Evolutionary conservation across 2,113 vertebrate genomes (phyloP).

Genomic region (Poecile atricapillus): DNA sequence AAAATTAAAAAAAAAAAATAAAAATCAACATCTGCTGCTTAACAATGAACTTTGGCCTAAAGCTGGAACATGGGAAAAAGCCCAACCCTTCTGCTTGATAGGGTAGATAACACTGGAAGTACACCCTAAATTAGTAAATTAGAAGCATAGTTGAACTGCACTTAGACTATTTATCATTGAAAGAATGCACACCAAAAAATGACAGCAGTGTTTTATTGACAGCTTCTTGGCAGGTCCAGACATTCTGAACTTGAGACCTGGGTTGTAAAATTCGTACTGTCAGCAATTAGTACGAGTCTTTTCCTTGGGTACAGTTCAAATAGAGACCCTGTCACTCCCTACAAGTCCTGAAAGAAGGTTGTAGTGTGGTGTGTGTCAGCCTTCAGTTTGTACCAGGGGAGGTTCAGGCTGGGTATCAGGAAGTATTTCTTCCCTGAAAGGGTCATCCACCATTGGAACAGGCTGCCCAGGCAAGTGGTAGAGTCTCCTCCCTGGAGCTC

Average conservation of each 20-base stretch:
- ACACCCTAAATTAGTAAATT: not conserved
- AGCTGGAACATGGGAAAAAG: not conserved
- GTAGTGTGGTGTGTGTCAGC: not conserved
- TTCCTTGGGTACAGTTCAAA: not conserved
- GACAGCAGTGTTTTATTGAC: not conserved
- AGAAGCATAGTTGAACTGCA: not conserved
- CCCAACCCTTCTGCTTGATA: not conserved
- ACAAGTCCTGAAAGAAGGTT: not conserved
- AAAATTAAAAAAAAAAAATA: not conserved
- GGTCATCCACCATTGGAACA: not conserved
- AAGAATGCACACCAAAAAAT: constrained; percentile 5
- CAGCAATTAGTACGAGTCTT: not conserved
- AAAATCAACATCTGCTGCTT: not conserved
- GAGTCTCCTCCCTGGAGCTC: not conserved
- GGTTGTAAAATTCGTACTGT: not conserved
- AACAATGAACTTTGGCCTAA: not conserved
- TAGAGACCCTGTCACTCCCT: not conserved
- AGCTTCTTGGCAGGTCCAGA: not conserved
- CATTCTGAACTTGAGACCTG: not conserved
- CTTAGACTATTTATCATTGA: not conserved
- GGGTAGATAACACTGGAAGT: not conserved
- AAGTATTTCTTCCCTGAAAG: not conserved
- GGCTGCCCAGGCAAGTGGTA: not conserved
- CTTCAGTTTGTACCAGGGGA: not conserved
- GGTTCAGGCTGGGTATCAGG: not conserved